Evolutionary conservation across 2,888 invertebrate species (phyloP), one percentile per base, ranked within the genome.

Genomic region (Carpatolechia fugitivella): DNA sequence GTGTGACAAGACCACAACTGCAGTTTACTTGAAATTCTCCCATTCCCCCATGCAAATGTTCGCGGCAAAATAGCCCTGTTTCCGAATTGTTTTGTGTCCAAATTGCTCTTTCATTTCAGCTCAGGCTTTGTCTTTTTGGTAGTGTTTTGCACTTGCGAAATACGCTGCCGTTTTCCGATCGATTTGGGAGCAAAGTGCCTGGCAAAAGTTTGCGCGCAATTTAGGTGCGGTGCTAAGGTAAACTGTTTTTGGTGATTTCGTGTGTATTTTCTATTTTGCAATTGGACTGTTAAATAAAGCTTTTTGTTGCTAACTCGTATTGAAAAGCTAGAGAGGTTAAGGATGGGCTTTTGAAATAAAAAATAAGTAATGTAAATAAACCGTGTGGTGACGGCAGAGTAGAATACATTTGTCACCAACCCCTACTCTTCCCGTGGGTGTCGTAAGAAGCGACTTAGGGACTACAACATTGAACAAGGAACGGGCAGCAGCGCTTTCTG

Each of bases 31-130:
- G 70, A 69, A 68, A 70, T 65, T 63, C 64, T 64, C 68, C 68
- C 61, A 66, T 66, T 68, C 68, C 61, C 69, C 65, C 69, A 67
- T 74, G 73, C 74, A 72, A 74, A 75, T 71, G 70, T 68, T 69
- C 66, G 68, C 64, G 62, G 67, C 60, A 61, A 72, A 72, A 73
- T 71, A 68, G 67, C 72, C 63, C 68, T 64, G 67, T 66, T 65
- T 66, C 64, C 59, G 61, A 67, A 67, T 70, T 66, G 63, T 60
- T 66, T 62, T 58, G 67, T 60, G 55, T 51, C 62, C 56, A 62
- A 64, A 66, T 66, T 64, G 66, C 66, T 64, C 64, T 64, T 66
- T 62, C 63, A 64, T 64, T 64, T 63, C 61, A 62, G 66, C 63
- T 63, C 60, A 55, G 60, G 57, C 49, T 55, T 58, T 50, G 57